A percentile compares a stretch with the other conserved stretches of the same genome.
These are phyloP conservation scores for Aphaenogaster ashmeadi DNA, from an alignment of 1,140 invertebrate species.

Conservation along the genomic window DNA sequence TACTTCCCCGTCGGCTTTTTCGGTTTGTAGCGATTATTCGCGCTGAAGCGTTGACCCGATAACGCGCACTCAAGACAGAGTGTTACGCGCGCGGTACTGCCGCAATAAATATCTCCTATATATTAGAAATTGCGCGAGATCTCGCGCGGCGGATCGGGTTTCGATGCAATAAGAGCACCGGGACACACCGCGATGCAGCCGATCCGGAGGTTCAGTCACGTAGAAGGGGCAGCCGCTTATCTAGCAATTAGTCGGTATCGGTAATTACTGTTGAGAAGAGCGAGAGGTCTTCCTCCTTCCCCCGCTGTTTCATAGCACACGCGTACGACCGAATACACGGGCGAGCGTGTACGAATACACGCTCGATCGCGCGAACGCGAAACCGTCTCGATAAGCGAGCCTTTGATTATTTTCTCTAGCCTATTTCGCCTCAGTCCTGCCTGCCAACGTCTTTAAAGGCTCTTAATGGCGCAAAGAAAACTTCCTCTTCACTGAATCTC, in stretches of 20 bases:
- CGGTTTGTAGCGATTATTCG: neutral
- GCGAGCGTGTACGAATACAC: neutral
- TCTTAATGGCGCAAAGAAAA: conserved; percentile 61
- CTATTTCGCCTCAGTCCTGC: conserved; percentile 43
- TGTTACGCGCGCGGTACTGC: neutral
- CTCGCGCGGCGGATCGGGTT: conserved; percentile 43
- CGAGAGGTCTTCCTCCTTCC: conserved; percentile 22
- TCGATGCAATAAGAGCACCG: conserved; percentile 30
- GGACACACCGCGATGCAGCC: neutral
- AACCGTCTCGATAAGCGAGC: conserved; percentile 62
- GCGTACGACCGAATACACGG: neutral
- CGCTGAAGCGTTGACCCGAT: neutral
- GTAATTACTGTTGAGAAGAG: conserved; percentile 68
- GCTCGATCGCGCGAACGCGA: neutral
- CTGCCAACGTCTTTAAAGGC: conserved; percentile 46
- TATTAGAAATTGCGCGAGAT: conserved; percentile 53
- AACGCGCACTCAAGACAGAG: neutral
- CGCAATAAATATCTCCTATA: conserved; percentile 33
- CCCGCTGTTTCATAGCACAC: neutral
- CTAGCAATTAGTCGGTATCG: conserved; percentile 75
- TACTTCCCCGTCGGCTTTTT: conserved; percentile 1
- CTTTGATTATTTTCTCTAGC: conserved; percentile 56
- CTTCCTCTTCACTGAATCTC: conserved; percentile 35
- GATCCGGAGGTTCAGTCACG: conserved; percentile 31
- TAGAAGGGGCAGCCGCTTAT: conserved; percentile 63